Evolutionary conservation across 1,140 invertebrate genomes (phyloP).

Genomic region (Hestina assimilis): DNA sequence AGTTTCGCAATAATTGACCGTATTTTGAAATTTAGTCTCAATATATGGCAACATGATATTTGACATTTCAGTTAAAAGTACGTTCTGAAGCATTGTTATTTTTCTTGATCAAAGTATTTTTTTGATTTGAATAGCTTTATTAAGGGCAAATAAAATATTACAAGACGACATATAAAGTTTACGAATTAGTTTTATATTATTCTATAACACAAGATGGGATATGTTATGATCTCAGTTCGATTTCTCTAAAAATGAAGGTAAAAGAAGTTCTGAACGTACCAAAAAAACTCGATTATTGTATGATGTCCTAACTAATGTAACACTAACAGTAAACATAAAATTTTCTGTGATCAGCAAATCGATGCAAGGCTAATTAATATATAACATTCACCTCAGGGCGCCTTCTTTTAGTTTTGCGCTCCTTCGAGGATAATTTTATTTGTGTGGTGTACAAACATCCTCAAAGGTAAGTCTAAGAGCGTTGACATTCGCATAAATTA

Average conservation of each 20-base stretch:
- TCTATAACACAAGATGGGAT: too few relatives aligned
- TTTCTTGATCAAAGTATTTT: too few relatives aligned
- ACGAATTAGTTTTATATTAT: too few relatives aligned
- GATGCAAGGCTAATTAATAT: conserved; percentile 56
- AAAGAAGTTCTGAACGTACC: not conserved
- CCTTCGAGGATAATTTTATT: conserved; percentile 49
- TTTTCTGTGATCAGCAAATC: conserved; percentile 60
- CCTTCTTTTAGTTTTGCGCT: conserved; percentile 43
- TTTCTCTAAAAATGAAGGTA: not conserved
- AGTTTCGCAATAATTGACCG: conserved; percentile 8
- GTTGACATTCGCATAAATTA: conserved; percentile 70
- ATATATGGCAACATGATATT: conserved; percentile 10
- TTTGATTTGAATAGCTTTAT: too few relatives aligned
- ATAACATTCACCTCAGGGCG: conserved; percentile 44
- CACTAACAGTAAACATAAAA: conserved; percentile 73
- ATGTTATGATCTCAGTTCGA: not conserved
- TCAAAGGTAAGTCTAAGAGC: conserved; percentile 64
- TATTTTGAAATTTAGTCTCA: not conserved
- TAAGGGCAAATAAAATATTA: too few relatives aligned
- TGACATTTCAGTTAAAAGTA: conserved; percentile 6
- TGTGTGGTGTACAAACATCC: conserved; percentile 55
- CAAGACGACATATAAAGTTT: too few relatives aligned
- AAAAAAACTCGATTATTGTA: conserved; percentile 6
- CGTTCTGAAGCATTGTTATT: conserved; percentile 1
- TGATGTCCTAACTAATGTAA: conserved; percentile 47